phyloP scores from a whole-genome alignment of 2,888 invertebrate genomes.

The Notodonta dromedarius region DNA sequence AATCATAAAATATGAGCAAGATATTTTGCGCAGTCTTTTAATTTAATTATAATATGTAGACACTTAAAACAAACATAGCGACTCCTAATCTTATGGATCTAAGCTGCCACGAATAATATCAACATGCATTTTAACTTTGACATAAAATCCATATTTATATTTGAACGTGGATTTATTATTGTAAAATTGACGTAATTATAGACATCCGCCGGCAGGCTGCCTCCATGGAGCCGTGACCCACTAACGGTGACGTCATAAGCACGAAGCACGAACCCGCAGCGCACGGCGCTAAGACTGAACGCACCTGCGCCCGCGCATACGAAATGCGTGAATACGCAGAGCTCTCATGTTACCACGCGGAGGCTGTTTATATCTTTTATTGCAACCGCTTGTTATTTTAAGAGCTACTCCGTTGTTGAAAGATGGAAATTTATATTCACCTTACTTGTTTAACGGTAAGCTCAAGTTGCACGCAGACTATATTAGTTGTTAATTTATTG shows the following conservation, averaged over 20 bases:
- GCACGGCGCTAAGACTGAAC: conserved; percentile 28
- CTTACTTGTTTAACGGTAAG: no score
- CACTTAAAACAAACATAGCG: no score
- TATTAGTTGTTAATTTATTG: no score
- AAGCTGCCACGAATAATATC: no score
- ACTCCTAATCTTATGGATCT: no score
- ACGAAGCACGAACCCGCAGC: conserved; percentile 24
- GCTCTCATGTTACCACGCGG: conserved; percentile 2
- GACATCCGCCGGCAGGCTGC: conserved; percentile 30
- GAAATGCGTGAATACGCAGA: conserved; percentile 14
- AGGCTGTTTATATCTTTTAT: neutral
- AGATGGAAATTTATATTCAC: no score
- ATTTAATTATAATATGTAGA: no score
- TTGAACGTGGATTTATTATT: conserved; percentile 30
- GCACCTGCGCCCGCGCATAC: conserved; percentile 13
- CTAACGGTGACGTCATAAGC: conserved; percentile 62
- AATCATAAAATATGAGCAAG: no score
- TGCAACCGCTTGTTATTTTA: no score
- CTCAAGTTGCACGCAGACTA: no score
- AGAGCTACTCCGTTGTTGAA: no score
- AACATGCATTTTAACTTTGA: neutral
- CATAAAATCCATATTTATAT: conserved; percentile 3
- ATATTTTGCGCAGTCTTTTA: no score
- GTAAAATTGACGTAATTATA: conserved; percentile 21
- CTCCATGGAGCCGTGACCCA: conserved; percentile 67